Conservation (phyloP, 1,140 invertebrate genomes). For the Neodiprion lecontei region DNA sequence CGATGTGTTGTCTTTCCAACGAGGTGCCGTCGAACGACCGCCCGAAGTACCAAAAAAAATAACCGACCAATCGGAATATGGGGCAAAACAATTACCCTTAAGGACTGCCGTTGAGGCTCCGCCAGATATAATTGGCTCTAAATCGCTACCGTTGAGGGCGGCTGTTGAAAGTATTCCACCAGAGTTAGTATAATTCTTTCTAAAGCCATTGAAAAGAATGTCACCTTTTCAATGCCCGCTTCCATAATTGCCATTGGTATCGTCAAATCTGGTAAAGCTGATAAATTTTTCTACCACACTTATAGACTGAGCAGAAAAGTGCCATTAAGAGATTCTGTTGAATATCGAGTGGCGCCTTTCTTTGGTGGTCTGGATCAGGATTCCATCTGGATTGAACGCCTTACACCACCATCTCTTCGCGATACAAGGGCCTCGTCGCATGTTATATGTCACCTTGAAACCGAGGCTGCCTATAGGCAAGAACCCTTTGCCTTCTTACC, state of each 20-base stretch:
- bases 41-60: conserved; percentile 39
- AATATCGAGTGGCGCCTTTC: conserved; percentile 66
- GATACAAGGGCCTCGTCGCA: conserved; percentile 40
- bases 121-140: conserved; percentile 43
- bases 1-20: conserved; percentile 55
- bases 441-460: conserved; percentile 75
- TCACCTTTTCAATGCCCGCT: not conserved
- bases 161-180: conserved; percentile 67
- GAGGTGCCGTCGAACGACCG: conserved; percentile 65
- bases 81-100: conserved; percentile 59
- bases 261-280: not conserved
- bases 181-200: conserved; percentile 22
- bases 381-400: conserved; percentile 56
- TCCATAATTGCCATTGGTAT: not conserved
- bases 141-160: conserved; percentile 63
- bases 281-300: conserved; percentile 25
- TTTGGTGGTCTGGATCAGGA: conserved; percentile 46
- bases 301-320: conserved; percentile 37
- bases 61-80: conserved; percentile 38
- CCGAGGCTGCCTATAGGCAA: conserved; percentile 70
- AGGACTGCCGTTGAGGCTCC: conserved; percentile 64
- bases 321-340: conserved; percentile 72
- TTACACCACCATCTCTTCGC: conserved; percentile 50
- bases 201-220: not conserved
- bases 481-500: conserved; percentile 72